Percentiles rank a stretch among this genome's conserved stretches.
These are phyloP conservation scores for Sapajus apella DNA, from an alignment of 2,113 vertebrate genomes.

Conservation along the genomic window DNA sequence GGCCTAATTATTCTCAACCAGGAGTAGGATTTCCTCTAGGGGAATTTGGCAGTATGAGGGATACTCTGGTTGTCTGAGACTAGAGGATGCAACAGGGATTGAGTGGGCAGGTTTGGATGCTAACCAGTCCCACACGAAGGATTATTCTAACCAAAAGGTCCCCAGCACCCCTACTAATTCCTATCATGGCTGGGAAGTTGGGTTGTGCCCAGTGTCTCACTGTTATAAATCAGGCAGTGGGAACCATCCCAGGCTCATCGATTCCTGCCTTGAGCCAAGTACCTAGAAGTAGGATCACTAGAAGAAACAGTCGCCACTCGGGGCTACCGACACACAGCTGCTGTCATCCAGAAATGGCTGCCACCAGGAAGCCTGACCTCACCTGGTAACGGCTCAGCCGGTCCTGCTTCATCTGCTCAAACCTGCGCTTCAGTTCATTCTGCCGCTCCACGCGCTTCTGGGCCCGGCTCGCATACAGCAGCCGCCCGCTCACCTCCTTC, in stretches of 20 bases:
- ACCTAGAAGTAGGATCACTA: background rate
- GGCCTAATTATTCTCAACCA: background rate
- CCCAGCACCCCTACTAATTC: background rate
- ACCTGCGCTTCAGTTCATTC: slow-evolving; percentile 93
- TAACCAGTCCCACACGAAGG: background rate
- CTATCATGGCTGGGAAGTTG: background rate
- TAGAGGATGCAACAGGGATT: background rate
- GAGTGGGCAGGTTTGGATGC: background rate
- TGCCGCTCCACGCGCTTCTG: slow-evolving; percentile 96
- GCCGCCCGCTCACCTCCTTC: slow-evolving; percentile 91
- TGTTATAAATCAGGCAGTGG: background rate
- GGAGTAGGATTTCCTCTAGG: background rate
- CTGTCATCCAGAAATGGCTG: background rate
- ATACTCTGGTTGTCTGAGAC: background rate
- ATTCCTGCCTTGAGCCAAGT: background rate
- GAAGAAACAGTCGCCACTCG: background rate
- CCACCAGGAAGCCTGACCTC: background rate
- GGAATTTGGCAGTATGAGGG: background rate
- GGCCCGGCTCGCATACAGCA: slow-evolving; percentile 93
- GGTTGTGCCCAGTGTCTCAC: background rate
- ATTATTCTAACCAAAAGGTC: background rate
- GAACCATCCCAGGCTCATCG: background rate
- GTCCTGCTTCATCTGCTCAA: slow-evolving; percentile 96
- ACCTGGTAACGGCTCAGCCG: slow-evolving; percentile 95
- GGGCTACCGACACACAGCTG: rapidly evolving